A percentile compares a stretch with the other conserved stretches of the same genome.
These are phyloP conservation scores for Colletes gigas DNA, from an alignment of 1,140 invertebrate species.

Conservation along the genomic window DNA sequence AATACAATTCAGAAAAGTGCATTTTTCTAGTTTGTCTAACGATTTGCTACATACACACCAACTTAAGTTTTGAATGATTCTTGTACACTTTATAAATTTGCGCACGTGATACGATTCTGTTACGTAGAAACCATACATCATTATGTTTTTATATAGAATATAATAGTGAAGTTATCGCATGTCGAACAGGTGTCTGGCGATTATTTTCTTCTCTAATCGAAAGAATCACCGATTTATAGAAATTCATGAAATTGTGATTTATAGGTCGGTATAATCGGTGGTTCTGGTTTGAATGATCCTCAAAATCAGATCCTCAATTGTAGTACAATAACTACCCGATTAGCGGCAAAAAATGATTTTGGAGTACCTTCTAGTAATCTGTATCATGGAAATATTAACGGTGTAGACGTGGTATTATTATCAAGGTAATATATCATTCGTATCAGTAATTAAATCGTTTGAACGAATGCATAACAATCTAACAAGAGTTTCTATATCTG, in stretches of 20 bases:
- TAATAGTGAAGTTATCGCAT: background rate
- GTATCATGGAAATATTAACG: constrained; percentile 89
- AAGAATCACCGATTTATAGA: background rate
- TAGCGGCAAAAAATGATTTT: constrained; percentile 86
- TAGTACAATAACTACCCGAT: constrained; percentile 79
- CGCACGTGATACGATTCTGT: background rate
- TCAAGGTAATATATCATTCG: constrained; percentile 82
- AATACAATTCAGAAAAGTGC: background rate
- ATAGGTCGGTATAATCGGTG: constrained; percentile 97
- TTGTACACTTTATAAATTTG: background rate
- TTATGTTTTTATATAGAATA: background rate
- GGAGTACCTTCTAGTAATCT: constrained; percentile 90
- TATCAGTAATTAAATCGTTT: background rate
- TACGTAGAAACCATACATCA: background rate
- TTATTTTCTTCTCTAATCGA: background rate
- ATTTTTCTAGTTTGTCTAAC: background rate
- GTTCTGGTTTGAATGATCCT: constrained; percentile 94
- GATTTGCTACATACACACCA: background rate
- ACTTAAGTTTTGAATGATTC: background rate
- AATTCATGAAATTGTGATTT: constrained; percentile 5
- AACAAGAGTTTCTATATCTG: background rate
- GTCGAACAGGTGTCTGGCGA: background rate
- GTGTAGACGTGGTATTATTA: constrained; percentile 90
- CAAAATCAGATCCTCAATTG: constrained; percentile 87
- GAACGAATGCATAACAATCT: background rate